These are phyloP conservation scores for Alauda arvensis DNA, from an alignment of 2,797 vertebrate genomes.

Conservation along the genomic window DNA sequence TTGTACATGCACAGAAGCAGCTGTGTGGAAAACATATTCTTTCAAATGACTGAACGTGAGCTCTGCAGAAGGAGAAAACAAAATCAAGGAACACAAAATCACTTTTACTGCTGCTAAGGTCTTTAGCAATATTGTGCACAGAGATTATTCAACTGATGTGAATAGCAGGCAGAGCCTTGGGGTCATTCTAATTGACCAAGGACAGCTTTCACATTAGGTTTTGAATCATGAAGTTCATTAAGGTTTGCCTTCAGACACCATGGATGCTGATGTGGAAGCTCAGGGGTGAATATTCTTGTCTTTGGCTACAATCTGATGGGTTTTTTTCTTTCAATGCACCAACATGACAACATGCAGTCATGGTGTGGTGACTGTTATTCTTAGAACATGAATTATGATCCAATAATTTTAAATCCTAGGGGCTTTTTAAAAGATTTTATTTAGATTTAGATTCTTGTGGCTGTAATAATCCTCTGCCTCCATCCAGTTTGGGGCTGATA, in stretches of 20 bases:
- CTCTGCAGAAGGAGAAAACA: background rate
- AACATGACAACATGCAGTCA: background rate
- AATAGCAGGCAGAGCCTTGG: background rate
- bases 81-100: background rate
- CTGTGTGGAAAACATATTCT: background rate
- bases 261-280: background rate
- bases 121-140: background rate
- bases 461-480: background rate
- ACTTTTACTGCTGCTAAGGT: background rate
- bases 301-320: background rate
- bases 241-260: background rate
- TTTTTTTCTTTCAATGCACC: background rate
- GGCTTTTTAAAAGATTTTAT: background rate
- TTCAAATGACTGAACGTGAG: background rate
- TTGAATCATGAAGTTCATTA: conserved; percentile 9
- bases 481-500: background rate
- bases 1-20: background rate
- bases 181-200: background rate
- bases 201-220: background rate
- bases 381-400: background rate
- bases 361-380: background rate
- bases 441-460: background rate
- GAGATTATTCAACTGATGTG: background rate
- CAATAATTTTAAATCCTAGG: background rate
- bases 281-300: background rate